A percentile compares a stretch with the other conserved stretches of the same genome.
Conservation (phyloP, 2,888 invertebrate species). For the Dorcus parallelipipedus region DNA sequence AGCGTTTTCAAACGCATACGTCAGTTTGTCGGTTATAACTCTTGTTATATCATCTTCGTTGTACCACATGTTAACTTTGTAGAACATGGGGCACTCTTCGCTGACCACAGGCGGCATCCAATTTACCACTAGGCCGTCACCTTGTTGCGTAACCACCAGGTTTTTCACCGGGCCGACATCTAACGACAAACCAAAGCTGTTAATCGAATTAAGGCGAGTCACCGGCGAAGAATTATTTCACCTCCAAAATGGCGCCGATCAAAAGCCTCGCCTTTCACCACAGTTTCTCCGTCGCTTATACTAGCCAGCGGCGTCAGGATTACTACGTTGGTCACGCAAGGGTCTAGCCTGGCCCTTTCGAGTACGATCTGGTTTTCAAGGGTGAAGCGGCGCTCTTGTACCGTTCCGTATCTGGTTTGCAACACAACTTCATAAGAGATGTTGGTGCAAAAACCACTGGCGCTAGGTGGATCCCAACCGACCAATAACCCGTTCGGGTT, state of each 20-base stretch:
- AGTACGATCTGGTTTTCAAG: background rate
- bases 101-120: slow-evolving; percentile 1
- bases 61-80: background rate
- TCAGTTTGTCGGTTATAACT: no score
- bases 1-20: no score
- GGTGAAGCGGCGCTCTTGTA: background rate
- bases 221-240: no score
- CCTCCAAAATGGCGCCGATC: no score
- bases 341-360: background rate
- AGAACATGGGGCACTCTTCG: slow-evolving; percentile 2
- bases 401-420: background rate
- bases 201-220: no score
- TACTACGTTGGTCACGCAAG: slow-evolving; percentile 11
- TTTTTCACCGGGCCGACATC: background rate
- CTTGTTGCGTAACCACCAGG: background rate
- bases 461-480: no score
- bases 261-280: background rate
- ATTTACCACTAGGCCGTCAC: background rate
- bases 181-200: background rate
- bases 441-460: no score
- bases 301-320: slow-evolving; percentile 9
- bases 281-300: slow-evolving; percentile 4
- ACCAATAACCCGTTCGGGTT: no score
- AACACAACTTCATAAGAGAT: no score
- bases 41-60: no score